Conservation (phyloP, 1,140 invertebrate species). For the Lamellibrachia luymesi region DNA sequence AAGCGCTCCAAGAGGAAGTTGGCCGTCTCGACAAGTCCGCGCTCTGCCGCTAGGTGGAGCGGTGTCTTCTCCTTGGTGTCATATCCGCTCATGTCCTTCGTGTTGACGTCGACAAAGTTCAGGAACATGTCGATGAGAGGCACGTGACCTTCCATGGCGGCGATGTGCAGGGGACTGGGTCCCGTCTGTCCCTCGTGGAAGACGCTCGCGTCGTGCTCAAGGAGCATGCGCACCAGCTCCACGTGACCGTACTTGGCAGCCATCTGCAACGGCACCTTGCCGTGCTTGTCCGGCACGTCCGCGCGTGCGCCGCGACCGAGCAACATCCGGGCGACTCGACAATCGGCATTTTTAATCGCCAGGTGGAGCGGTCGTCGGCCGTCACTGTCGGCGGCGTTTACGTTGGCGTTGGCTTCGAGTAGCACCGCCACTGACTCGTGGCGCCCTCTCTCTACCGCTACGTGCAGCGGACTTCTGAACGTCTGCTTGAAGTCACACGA, state of each 20-base stretch:
- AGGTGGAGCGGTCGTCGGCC: slow-evolving; percentile 20
- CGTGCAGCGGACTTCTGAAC: slow-evolving; percentile 79
- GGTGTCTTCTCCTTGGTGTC: slow-evolving; percentile 25
- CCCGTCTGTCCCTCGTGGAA: slow-evolving; percentile 24
- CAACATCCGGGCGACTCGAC: slow-evolving; percentile 86
- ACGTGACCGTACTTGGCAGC: slow-evolving; percentile 96
- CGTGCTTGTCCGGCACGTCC: slow-evolving; percentile 84
- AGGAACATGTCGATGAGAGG: slow-evolving; percentile 21
- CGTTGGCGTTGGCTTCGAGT: slow-evolving; percentile 90
- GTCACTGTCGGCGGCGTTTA: slow-evolving; percentile 91
- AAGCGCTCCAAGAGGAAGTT: slow-evolving; percentile 18
- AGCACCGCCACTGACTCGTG: slow-evolving; percentile 80
- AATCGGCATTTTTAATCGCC: slow-evolving; percentile 66
- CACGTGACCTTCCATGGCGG: slow-evolving; percentile 27
- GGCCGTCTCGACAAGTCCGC: slow-evolving; percentile 24
- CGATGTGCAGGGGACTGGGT: slow-evolving; percentile 22
- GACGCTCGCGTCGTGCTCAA: slow-evolving; percentile 81
- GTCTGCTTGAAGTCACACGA: background rate
- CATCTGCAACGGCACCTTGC: slow-evolving; percentile 96
- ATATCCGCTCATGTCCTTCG: slow-evolving; percentile 17
- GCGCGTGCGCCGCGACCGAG: slow-evolving; percentile 85
- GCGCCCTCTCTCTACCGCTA: slow-evolving; percentile 97
- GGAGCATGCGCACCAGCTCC: slow-evolving; percentile 93
- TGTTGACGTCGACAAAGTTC: slow-evolving; percentile 20
- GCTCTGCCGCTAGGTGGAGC: slow-evolving; percentile 26